Evolutionary conservation across 2,113 vertebrate genomes (phyloP).

Genomic region (Cricetomys ansorgei): DNA sequence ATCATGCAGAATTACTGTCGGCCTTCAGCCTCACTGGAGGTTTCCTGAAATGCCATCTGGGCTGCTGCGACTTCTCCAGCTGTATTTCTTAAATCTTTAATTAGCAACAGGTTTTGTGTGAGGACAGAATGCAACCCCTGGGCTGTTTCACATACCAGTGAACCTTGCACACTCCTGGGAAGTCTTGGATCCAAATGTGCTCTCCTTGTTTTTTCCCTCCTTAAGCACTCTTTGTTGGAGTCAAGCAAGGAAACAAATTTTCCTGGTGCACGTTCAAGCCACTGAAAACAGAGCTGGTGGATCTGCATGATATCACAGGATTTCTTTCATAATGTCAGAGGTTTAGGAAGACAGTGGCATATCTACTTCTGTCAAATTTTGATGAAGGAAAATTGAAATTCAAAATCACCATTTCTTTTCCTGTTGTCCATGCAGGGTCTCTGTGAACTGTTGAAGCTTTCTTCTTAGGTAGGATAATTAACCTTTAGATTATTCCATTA

Average conservation of each 20-base stretch:
- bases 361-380: background rate
- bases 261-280: background rate
- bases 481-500: background rate
- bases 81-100: slow-evolving; percentile 89
- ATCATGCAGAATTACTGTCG: slow-evolving; percentile 86
- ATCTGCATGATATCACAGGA: background rate
- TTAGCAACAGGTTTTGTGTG: slow-evolving; percentile 80
- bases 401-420: background rate
- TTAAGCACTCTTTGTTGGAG: background rate
- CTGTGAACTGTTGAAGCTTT: background rate
- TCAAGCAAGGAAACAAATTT: background rate
- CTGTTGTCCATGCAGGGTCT: background rate
- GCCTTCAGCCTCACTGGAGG: slow-evolving; percentile 84
- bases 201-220: background rate
- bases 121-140: slow-evolving; percentile 43
- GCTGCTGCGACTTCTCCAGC: slow-evolving; percentile 86
- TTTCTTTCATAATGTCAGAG: background rate
- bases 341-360: background rate
- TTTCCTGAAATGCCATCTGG: slow-evolving; percentile 86
- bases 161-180: background rate
- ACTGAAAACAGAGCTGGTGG: background rate
- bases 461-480: background rate
- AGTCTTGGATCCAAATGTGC: background rate
- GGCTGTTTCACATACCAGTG: slow-evolving; percentile 34
- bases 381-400: background rate